Conservation (phyloP, 1,140 invertebrate species). For the Aphaenogaster ashmeadi region DNA sequence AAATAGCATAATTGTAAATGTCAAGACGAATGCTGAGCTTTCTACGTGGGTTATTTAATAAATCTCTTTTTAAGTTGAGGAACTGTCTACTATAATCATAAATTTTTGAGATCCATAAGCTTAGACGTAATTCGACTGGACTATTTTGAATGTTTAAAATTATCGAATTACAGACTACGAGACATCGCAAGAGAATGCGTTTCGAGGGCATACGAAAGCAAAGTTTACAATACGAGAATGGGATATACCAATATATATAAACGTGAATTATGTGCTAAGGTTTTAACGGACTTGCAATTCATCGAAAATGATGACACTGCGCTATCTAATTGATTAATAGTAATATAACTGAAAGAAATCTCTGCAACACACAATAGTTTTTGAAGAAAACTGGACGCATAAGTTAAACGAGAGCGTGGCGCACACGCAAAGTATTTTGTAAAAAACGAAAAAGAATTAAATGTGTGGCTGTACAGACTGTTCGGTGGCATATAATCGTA, state of each 20-base stretch:
- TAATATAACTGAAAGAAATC: conserved; percentile 5
- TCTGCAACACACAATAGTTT: conserved; percentile 32
- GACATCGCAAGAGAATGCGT: neutral
- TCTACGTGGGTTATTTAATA: conserved; percentile 55
- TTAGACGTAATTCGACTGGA: neutral
- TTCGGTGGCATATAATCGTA: conserved; percentile 50
- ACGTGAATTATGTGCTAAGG: neutral
- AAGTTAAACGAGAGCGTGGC: conserved; percentile 40
- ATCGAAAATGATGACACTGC: neutral
- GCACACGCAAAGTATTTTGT: conserved; percentile 59
- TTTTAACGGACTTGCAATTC: conserved; percentile 18
- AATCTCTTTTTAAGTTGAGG: conserved; percentile 52
- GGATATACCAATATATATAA: neutral
- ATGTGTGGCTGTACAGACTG: conserved; percentile 64
- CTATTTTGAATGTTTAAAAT: conserved; percentile 14
- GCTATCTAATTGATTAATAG: neutral
- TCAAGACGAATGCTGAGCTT: conserved; percentile 18
- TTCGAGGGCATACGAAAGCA: neutral
- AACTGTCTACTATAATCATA: conserved; percentile 31
- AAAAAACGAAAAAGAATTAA: conserved; percentile 54
- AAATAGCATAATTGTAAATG: conserved; percentile 48
- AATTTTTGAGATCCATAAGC: conserved; percentile 8
- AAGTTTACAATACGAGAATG: conserved; percentile 1
- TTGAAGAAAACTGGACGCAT: conserved; percentile 51
- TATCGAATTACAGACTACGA: neutral